These are phyloP conservation scores for Rhagoletis zephyria DNA, from an alignment of 1,140 invertebrate genomes.

Conservation along the genomic window DNA sequence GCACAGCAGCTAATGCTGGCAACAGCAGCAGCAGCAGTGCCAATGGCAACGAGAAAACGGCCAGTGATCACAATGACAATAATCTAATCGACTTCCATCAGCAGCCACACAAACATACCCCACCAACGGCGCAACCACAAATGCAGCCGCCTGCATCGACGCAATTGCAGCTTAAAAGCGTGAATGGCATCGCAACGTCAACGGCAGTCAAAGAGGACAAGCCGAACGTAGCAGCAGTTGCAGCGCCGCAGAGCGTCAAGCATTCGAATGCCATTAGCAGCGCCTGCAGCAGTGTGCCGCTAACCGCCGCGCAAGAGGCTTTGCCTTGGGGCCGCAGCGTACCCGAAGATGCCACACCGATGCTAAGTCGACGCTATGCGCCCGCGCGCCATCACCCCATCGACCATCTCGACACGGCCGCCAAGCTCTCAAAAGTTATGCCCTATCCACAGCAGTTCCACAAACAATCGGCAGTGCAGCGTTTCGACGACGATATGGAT, in stretches of 20 bases:
- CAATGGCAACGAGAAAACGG: conserved; percentile 53
- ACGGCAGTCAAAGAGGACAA: conserved; percentile 56
- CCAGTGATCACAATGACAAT: conserved; percentile 71
- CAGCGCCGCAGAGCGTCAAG: conserved; percentile 59
- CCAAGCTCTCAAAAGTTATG: conserved; percentile 68
- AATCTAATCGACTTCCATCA: conserved; percentile 71
- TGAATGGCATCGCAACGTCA: conserved; percentile 50
- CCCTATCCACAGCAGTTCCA: conserved; percentile 69
- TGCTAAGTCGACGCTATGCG: conserved; percentile 70
- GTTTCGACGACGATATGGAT: conserved; percentile 63
- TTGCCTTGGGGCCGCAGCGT: conserved; percentile 68
- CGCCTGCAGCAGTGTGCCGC: conserved; percentile 57
- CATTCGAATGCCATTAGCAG: conserved; percentile 59
- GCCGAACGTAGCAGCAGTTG: conserved; percentile 53
- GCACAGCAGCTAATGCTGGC: conserved; percentile 56
- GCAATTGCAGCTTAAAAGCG: conserved; percentile 60
- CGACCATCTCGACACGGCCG: conserved; percentile 66
- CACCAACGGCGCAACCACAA: conserved; percentile 64
- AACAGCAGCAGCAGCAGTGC: conserved; percentile 57
- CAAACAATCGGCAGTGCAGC: conserved; percentile 63
- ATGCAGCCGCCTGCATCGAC: conserved; percentile 60
- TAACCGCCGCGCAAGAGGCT: conserved; percentile 66
- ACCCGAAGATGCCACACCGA: conserved; percentile 64
- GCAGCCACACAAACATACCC: conserved; percentile 59
- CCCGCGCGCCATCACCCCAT: conserved; percentile 64